These are phyloP conservation scores for Mustelus asterias DNA, from an alignment of 2,113 vertebrate species.

Conservation along the genomic window DNA sequence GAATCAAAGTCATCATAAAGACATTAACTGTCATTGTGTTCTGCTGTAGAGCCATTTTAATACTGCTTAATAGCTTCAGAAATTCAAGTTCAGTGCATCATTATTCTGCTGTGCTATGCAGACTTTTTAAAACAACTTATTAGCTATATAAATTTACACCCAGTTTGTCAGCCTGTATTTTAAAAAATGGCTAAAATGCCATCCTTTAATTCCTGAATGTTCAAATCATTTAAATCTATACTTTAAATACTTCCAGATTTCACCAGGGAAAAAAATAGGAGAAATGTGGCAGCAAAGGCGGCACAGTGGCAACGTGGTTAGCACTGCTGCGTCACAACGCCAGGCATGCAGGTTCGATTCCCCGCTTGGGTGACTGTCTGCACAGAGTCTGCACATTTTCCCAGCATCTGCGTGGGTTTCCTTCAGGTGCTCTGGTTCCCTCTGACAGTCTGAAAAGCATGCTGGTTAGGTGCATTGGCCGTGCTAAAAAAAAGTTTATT, in stretches of 20 bases:
- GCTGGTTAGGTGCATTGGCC: too few species aligned
- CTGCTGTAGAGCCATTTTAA: too few species aligned
- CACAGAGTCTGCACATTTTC: too few species aligned
- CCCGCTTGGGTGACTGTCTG: too few species aligned
- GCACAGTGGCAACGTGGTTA: too few species aligned
- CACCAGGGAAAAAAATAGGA: background rate
- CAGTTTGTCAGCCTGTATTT: background rate
- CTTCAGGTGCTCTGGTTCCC: too few species aligned
- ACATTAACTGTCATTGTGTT: background rate
- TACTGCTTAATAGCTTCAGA: too few species aligned
- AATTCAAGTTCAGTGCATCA: background rate
- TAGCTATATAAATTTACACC: background rate
- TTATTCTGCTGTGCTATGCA: background rate
- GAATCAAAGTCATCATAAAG: background rate
- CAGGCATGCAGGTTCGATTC: too few species aligned
- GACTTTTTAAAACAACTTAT: background rate
- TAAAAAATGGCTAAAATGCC: background rate
- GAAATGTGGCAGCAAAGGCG: background rate
- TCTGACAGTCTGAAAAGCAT: too few species aligned
- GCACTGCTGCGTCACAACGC: too few species aligned
- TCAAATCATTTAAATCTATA: background rate
- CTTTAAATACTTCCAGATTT: background rate
- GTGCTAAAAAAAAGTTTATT: too few species aligned
- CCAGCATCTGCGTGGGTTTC: too few species aligned
- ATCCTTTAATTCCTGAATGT: background rate